Evolutionary conservation across 2,888 invertebrate species (phyloP), one percentile per base, ranked within the genome.

Genomic region (Eilema griseolum): DNA sequence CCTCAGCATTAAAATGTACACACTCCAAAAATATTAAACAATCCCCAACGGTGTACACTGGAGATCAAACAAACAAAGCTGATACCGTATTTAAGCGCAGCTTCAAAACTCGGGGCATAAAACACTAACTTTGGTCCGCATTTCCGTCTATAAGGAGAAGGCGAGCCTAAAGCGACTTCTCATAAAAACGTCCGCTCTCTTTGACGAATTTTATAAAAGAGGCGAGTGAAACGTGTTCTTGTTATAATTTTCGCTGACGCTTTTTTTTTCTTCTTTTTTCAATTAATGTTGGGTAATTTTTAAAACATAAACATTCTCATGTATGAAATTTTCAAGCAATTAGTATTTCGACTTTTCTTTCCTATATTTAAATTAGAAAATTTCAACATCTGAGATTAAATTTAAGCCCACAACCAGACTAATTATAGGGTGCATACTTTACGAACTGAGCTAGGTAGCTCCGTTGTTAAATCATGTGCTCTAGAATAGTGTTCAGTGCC

Each of bases 51-150:
- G 56, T 5, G 26, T 24, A 26, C 20, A 11, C 20, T 61, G 31
- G 31, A 61, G 28, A 28, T 61, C 28, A 61, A 61, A 61, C 28
- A 31, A 61, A 61, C 60, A 61, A 61, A 10, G 61, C 61, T 33
- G 28, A 33, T 28, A n/a, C 31, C 61, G 61, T n/a, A 33, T 61
- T 61, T 61, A 31, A 28, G n/a, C n/a, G 33, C 33, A 20, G 61
- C 31, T 61, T 20, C 31, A 79, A 79, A 81, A 77, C 69, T 69
- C 56, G 72, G 63, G 67, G 67, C 67, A 77, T 66, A 80, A 78
- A 80, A 81, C 73, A 64, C 67, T 75, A 81, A 81, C 75, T 81
- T 77, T 81, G 69, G 73, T 70, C 63, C 72, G 75, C 73, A 77
- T 77, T 80, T 77, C 75, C 62, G 59, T 69, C 71, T 65, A 59